Base-by-base conservation (phyloP, 2,113 vertebrate species). In the Ophthalmolycus amberensis region DNA sequence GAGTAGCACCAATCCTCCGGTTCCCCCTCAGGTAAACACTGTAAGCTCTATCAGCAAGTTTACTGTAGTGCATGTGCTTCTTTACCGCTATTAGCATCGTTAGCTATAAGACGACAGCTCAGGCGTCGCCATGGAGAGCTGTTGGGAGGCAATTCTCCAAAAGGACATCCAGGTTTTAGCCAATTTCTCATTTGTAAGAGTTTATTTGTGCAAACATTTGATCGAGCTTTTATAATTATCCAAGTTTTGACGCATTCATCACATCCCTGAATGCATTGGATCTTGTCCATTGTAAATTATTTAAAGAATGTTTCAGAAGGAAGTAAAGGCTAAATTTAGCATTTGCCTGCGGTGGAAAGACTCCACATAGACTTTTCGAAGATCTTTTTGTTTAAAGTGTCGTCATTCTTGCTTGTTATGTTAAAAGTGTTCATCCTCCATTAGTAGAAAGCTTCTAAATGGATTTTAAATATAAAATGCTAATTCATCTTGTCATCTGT, bases 141-240 rank as follows among this genome's bases (percentile, higher is more conserved):
- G 48, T 52, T 52, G 48, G 22, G 48, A 52, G 50, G 8, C 20
- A 52, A 52, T 22, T 9, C 10, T 74, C 76, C 6, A 10, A 16
- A 6, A 46, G 11, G 56, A 56, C 8, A 6, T 44, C 48, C 38
- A 29, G 52, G 9, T 67, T 71, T 66, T 4, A 40, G 56, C 32
- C 1, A 3, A 16, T 52, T 82, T 77, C 32, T 60, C 3, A 32
- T 66, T 50, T 67, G 9, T 29, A 29, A 29, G 44, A 52, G 54
- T 62, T 59, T 59, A 38, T 44, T 22, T 69, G 34, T 68, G 63
- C 3, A 42, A 66, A 67, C 64, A 56, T 29, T 62, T 56, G 25
- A 65, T 52, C 37, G 22, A 29, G n/a, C 74, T 56, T 66, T 9
- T 14, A 32, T 34, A 25, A 20, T 59, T 15, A 66, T 71, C 8